A percentile compares a stretch with the other conserved stretches of the same genome.
Evolutionary conservation across 2,797 vertebrate species (phyloP).

Genomic region (Xenopus petersii): DNA sequence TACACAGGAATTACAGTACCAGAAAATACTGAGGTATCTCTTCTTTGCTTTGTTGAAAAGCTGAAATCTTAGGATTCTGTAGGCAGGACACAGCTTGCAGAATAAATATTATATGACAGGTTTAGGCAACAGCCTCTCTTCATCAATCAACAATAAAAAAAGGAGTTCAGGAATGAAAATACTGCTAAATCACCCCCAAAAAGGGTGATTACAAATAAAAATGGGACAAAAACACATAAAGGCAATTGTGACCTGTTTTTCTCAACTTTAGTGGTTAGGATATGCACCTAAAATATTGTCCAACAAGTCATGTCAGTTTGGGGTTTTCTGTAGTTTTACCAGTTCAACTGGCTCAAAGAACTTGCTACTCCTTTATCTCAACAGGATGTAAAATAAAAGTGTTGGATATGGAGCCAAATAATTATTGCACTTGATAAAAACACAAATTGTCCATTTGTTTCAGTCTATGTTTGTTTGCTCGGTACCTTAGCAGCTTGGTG

Average conservation of each 20-base stretch:
- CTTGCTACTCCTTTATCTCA: neutral
- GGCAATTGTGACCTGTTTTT: constrained; percentile 55
- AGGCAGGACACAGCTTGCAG: constrained; percentile 61
- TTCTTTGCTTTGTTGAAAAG: constrained; percentile 68
- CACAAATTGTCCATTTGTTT: constrained; percentile 41
- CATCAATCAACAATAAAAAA: constrained; percentile 14
- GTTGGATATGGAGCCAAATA: constrained; percentile 2
- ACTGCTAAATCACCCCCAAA: constrained; percentile 65
- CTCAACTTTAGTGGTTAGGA: constrained; percentile 51
- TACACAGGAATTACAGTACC: constrained; percentile 72
- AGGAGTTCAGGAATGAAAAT: constrained; percentile 65
- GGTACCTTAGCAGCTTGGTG: constrained; percentile 86
- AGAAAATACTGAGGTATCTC: constrained; percentile 90
- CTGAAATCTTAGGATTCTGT: constrained; percentile 63
- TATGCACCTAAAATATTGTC: constrained; percentile 52
- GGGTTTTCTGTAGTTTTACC: too few relatives aligned
- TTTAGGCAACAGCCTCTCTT: constrained; percentile 31
- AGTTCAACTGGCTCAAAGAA: neutral
- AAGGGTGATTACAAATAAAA: constrained; percentile 57
- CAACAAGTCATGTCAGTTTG: constrained; percentile 51
- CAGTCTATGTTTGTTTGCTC: constrained; percentile 30
- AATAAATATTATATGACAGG: constrained; percentile 61
- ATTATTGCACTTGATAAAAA: constrained; percentile 64
- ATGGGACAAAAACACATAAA: constrained; percentile 45
- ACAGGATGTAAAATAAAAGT: neutral